A percentile compares a stretch with the other conserved stretches of the same genome.
Evolutionary conservation across 1,140 invertebrate genomes (phyloP).

Genomic region (Drosophila lini): DNA sequence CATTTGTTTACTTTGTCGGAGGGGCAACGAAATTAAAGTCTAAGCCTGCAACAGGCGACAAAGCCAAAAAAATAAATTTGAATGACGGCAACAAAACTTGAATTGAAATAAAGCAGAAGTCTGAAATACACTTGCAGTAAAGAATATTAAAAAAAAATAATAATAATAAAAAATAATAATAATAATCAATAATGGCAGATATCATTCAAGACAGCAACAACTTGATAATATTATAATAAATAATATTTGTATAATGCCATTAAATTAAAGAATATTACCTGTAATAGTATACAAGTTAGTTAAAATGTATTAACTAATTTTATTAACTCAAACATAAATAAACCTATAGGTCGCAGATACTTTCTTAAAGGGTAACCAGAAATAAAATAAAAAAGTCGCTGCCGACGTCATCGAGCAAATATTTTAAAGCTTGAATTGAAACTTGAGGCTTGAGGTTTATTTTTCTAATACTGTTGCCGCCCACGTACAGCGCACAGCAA

Average conservation of each 20-base stretch:
- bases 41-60: conserved; percentile 46
- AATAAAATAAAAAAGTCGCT: conserved; percentile 36
- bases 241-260: not conserved
- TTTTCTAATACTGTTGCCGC: conserved; percentile 66
- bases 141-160: too few species aligned
- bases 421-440: conserved; percentile 68
- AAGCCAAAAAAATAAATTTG: not conserved
- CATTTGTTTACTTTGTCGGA: conserved; percentile 1
- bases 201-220: not conserved
- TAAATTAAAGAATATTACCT: not conserved
- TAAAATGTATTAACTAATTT: not conserved
- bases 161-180: too few species aligned
- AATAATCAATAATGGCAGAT: too few species aligned
- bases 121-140: not conserved
- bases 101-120: not conserved
- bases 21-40: conserved; percentile 19
- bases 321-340: not conserved
- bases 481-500: conserved; percentile 55
- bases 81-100: not conserved
- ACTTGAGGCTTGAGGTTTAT: conserved; percentile 62
- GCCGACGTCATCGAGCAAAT: conserved; percentile 74
- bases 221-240: not conserved
- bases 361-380: conserved; percentile 14
- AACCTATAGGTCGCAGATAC: not conserved
- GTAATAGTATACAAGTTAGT: not conserved